phyloP scores from a whole-genome alignment of 2,888 invertebrate genomes.

The Drosophila ustulata region DNA sequence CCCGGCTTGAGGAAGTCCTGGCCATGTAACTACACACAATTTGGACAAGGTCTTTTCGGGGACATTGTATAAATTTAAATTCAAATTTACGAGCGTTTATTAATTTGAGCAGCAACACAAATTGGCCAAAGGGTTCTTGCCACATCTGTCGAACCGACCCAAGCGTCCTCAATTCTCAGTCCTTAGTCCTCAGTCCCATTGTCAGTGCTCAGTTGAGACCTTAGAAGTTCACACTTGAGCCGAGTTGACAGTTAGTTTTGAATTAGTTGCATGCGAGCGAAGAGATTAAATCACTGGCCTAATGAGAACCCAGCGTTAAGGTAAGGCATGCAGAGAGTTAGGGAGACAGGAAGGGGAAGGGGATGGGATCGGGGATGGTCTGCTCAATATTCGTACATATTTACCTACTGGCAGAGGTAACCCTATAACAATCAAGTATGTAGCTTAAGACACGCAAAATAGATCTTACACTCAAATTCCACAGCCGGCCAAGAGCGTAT shows the following conservation, averaged over 20 bases:
- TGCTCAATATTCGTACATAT: slow-evolving; percentile 44
- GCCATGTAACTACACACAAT: slow-evolving; percentile 3
- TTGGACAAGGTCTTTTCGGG: slow-evolving; percentile 26
- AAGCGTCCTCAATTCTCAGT: not conserved
- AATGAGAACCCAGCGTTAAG: slow-evolving; percentile 21
- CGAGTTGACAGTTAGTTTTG: slow-evolving; percentile 40
- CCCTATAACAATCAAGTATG: slow-evolving; percentile 71
- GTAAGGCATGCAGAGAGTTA: slow-evolving; percentile 26
- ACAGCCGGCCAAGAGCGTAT: slow-evolving; percentile 75
- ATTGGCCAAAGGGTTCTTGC: slow-evolving; percentile 54
- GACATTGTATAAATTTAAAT: slow-evolving; percentile 70
- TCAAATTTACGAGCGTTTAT: slow-evolving; percentile 73
- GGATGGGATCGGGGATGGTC: not conserved
- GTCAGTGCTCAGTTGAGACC: not conserved
- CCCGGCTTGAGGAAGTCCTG: slow-evolving; percentile 12
- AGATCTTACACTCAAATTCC: slow-evolving; percentile 62
- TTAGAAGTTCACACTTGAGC: slow-evolving; percentile 19
- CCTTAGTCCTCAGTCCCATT: not conserved
- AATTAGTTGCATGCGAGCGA: slow-evolving; percentile 50
- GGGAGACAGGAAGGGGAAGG: not conserved
- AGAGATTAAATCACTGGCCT: slow-evolving; percentile 44
- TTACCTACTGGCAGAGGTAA: slow-evolving; percentile 63
- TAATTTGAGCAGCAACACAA: slow-evolving; percentile 63
- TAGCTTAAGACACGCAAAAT: slow-evolving; percentile 66
- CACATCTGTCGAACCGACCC: slow-evolving; percentile 25